Conservation (phyloP, 2,113 vertebrate genomes). For the Halichoeres trimaculatus region DNA sequence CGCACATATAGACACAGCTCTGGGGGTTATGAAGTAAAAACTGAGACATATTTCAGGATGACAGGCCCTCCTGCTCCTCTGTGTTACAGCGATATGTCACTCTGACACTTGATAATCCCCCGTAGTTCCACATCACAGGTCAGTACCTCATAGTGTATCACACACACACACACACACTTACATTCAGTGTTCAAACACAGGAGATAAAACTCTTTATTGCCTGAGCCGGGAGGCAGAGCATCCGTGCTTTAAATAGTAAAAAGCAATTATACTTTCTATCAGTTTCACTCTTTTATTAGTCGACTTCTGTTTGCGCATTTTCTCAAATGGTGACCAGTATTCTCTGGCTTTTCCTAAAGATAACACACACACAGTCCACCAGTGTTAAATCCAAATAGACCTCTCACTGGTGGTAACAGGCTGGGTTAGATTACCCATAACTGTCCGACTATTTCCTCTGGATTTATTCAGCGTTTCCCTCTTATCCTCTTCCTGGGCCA, state of each 20-base stretch:
- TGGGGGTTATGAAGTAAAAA: slow-evolving; percentile 62
- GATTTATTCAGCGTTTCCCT: slow-evolving; percentile 53
- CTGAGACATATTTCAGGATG: slow-evolving; percentile 74
- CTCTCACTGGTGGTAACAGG: slow-evolving; percentile 36
- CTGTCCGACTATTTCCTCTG: slow-evolving; percentile 54
- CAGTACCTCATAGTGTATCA: slow-evolving; percentile 34
- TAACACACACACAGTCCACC: background rate
- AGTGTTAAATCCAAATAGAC: slow-evolving; percentile 36
- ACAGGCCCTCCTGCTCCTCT: slow-evolving; percentile 61
- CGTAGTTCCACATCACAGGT: slow-evolving; percentile 69
- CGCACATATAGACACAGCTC: slow-evolving; percentile 30
- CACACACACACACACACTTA: slow-evolving; percentile 28
- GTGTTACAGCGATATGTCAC: slow-evolving; percentile 77
- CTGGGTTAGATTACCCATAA: slow-evolving; percentile 65
- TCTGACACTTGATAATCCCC: slow-evolving; percentile 79
- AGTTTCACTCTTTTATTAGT: slow-evolving; percentile 50
- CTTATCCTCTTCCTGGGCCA: slow-evolving; percentile 46
- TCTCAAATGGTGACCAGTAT: slow-evolving; percentile 1
- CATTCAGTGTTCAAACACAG: slow-evolving; percentile 33
- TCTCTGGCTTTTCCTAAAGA: slow-evolving; percentile 29
- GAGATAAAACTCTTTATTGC: slow-evolving; percentile 51
- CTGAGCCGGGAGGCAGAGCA: slow-evolving; percentile 33
- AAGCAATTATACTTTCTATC: slow-evolving; percentile 55
- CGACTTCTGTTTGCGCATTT: slow-evolving; percentile 30
- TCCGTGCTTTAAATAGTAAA: slow-evolving; percentile 36